Evolutionary conservation across 2,113 vertebrate species (phyloP).

Genomic region (Macaca fascicularis): T2T-MFA8v1.1 NC_088378.1:132367001-132367500

Average conservation of each 20-base stretch:
- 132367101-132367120: not conserved
- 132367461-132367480: no score
- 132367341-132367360: no score
- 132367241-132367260: not conserved
- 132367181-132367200: not conserved
- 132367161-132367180: not conserved
- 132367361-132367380: no score
- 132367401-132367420: no score
- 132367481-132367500: no score
- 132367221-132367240: not conserved
- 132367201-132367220: not conserved
- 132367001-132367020: not conserved
- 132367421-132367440: no score
- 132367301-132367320: no score
- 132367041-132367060: not conserved
- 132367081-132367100: not conserved
- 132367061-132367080: not conserved
- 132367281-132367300: not conserved
- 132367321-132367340: no score
- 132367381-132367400: no score
- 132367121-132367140: not conserved
- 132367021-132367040: not conserved
- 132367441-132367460: no score
- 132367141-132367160: not conserved
- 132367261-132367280: not conserved